Base-by-base conservation (phyloP, 2,797 vertebrate species). In the Momotus momota region DNA sequence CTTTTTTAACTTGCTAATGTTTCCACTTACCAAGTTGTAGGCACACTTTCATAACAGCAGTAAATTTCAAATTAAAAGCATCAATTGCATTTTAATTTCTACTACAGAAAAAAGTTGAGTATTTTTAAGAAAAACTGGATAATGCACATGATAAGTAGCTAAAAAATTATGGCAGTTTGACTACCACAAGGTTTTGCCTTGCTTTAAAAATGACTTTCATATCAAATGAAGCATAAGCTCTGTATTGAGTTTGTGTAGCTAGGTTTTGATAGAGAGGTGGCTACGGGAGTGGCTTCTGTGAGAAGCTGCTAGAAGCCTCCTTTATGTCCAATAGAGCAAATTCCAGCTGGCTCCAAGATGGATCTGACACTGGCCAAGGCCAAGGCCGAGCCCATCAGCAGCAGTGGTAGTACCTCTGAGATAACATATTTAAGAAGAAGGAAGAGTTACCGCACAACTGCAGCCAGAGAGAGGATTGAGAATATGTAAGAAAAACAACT, bases 51-150 rank as follows among this genome's bases (percentile, higher is more conserved):
- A 33, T 51, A 88, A 31, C 4, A 5, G 46, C 25, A 91, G 52
- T 70, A 94, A 96, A 90, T 92, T 64, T 88, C 40, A 93, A 81
- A 92, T 78, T 82, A 90, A 92, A 86, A 92, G 72, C 23, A 80
- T 75, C n/a, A 46, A 22, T 31, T 61, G 31, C 21, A 35, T 93
- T 96, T 90, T 74, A 67, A 86, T 94, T 92, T 52, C 52, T 77
- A 29, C 12, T 74, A 4, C 35, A 48, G 40, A 64, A 90, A 77
- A 62, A 70, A 4, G 10, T 4, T 23, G 16, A 7, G 0, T 75
- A 88, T 91, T 72, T 90, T 54, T 55, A 73, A 89, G 49, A 49
- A 77, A 65, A 66, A 51, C 6, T 6, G 4, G 46, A 26, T 62
- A 65, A 77, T 29, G n/a, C 69, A 88, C 54, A 41, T 31, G 13